These are phyloP conservation scores for Acanthosepion lycidas DNA, from an alignment of 2,888 invertebrate genomes.

Conservation along the genomic window DNA sequence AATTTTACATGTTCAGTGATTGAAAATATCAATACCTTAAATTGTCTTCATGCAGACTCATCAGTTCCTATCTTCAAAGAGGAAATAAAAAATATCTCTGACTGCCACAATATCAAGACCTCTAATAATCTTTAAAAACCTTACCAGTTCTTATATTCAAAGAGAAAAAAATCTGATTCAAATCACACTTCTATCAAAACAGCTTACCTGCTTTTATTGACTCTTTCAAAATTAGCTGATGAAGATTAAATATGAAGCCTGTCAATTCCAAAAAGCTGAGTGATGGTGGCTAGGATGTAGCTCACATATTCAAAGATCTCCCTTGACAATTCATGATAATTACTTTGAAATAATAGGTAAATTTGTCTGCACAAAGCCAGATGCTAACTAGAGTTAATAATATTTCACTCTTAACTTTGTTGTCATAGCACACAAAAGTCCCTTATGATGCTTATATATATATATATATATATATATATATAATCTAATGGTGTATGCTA, in stretches of 20 bases:
- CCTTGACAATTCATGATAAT: background rate
- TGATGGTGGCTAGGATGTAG: background rate
- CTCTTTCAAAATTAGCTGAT: background rate
- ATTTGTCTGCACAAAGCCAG: background rate
- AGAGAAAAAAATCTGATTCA: too few relatives aligned
- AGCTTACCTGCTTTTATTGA: too few relatives aligned
- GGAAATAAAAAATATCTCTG: too few relatives aligned
- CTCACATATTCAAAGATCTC: background rate
- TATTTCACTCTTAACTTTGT: constrained; percentile 11
- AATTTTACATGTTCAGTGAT: too few relatives aligned
- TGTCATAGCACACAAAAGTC: background rate
- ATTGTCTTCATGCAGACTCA: too few relatives aligned
- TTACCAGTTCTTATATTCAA: too few relatives aligned
- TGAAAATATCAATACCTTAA: too few relatives aligned
- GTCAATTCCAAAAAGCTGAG: background rate
- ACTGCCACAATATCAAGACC: too few relatives aligned
- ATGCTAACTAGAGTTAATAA: background rate
- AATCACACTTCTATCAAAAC: background rate
- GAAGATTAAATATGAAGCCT: background rate
- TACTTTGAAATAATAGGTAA: constrained; percentile 5
- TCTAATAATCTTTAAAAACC: too few relatives aligned
- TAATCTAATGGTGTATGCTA: background rate
- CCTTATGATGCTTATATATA: too few relatives aligned
- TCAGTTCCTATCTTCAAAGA: too few relatives aligned
- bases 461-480: too few relatives aligned